These are phyloP conservation scores for Melanostoma mellinum DNA, from an alignment of 2,888 invertebrate genomes.

Conservation along the genomic window DNA sequence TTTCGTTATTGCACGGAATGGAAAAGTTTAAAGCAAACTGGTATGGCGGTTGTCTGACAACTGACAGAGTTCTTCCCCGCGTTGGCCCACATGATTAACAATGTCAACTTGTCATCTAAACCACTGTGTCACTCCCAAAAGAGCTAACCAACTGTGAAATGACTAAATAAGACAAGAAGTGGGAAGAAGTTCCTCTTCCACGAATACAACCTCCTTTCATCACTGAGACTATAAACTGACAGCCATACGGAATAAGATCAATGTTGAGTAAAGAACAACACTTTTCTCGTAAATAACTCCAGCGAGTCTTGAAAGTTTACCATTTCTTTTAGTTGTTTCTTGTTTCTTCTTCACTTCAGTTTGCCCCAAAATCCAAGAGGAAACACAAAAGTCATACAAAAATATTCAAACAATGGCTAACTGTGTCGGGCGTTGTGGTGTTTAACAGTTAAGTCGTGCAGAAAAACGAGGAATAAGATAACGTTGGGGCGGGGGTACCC, in stretches of 20 bases:
- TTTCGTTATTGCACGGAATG: too few species aligned
- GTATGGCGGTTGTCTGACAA: neutral
- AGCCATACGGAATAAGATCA: conserved; percentile 55
- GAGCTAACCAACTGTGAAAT: conserved; percentile 68
- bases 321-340: conserved; percentile 31
- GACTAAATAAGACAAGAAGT: conserved; percentile 36
- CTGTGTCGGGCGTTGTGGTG: conserved; percentile 62
- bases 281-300: neutral
- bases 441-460: conserved; percentile 28
- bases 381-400: neutral
- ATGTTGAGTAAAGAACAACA: conserved; percentile 48
- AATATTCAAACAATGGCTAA: conserved; percentile 46
- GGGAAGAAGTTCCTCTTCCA: neutral
- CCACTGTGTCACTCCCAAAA: conserved; percentile 55
- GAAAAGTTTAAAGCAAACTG: conserved; percentile 41
- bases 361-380: neutral
- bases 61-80: neutral
- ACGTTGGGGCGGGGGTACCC: conserved; percentile 19
- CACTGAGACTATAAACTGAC: neutral
- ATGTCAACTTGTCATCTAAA: conserved; percentile 65
- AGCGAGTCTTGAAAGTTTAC: conserved; percentile 47
- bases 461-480: conserved; percentile 30
- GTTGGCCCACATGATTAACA: conserved; percentile 62
- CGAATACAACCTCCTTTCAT: conserved; percentile 3
- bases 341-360: conserved; percentile 21